These are phyloP conservation scores for Colius striatus DNA, from an alignment of 2,113 vertebrate species.

Conservation along the genomic window DNA sequence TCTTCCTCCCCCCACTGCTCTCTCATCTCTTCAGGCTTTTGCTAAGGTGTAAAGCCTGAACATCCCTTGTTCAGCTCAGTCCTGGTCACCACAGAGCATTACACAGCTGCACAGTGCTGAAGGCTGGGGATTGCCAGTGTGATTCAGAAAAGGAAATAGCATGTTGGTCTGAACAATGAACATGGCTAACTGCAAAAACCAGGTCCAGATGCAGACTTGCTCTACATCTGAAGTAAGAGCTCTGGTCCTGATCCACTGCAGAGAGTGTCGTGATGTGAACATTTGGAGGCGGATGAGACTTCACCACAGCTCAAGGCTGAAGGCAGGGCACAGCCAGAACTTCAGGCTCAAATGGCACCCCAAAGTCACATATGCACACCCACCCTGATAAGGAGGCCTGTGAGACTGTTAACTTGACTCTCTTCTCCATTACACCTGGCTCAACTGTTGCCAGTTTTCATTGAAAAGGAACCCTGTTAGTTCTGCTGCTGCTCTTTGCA, in stretches of 20 bases:
- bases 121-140: not conserved
- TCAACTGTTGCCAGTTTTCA: not conserved
- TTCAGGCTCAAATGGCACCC: not conserved
- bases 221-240: not conserved
- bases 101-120: not conserved
- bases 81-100: not conserved
- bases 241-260: not conserved
- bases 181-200: not conserved
- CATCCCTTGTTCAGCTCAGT: not conserved
- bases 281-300: not conserved
- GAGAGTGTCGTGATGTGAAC: not conserved
- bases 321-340: not conserved
- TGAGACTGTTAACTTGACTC: accelerated
- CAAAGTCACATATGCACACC: not conserved
- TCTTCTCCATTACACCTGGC: not conserved
- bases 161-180: constrained; percentile 25
- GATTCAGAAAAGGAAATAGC: constrained; percentile 36
- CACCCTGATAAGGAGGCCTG: not conserved
- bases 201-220: not conserved
- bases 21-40: not conserved
- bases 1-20: not conserved
- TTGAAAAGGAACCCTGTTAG: not conserved
- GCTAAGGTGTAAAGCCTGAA: constrained; percentile 9
- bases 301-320: not conserved
- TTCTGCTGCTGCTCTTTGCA: not conserved